Evolutionary conservation across 2,888 invertebrate species (phyloP).

Genomic region (Hipparchia semele): DNA sequence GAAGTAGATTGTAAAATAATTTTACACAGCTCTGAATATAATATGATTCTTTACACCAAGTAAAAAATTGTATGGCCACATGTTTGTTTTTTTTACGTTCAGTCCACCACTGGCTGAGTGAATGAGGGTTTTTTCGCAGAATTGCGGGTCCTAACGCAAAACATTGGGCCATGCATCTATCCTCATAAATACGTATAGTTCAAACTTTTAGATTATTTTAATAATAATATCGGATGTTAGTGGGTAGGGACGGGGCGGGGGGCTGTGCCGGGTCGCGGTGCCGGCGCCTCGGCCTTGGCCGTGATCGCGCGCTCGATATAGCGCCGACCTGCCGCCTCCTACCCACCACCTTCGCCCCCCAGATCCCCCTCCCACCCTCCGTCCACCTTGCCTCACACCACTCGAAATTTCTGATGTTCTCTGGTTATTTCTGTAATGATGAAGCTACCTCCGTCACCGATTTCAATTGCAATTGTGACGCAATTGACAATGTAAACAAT

Average conservation of each 20-base stretch:
- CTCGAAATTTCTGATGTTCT: constrained; percentile 55
- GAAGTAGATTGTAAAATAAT: too few relatives aligned
- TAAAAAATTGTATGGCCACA: too few relatives aligned
- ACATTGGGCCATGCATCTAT: too few relatives aligned
- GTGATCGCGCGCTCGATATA: constrained; percentile 82
- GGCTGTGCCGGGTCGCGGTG: constrained; percentile 57
- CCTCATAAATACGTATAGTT: too few relatives aligned
- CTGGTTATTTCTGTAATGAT: constrained; percentile 55
- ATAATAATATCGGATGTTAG: constrained; percentile 11
- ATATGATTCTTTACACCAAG: too few relatives aligned
- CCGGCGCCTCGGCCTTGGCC: constrained; percentile 75
- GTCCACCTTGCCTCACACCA: constrained; percentile 50
- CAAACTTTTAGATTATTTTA: too few relatives aligned
- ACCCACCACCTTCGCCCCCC: constrained; percentile 41
- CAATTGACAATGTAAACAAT: constrained; percentile 11
- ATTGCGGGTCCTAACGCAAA: too few relatives aligned
- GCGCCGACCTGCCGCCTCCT: constrained; percentile 57
- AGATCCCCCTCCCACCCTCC: constrained; percentile 41
- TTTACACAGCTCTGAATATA: too few relatives aligned
- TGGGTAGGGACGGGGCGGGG: constrained; percentile 31
- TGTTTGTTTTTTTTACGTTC: too few relatives aligned
- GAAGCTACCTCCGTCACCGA: constrained; percentile 45
- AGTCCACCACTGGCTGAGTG: too few relatives aligned
- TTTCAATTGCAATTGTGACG: constrained; percentile 38
- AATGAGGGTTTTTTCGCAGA: too few relatives aligned